Percentiles rank a stretch among this genome's conserved stretches.
phyloP scores from a whole-genome alignment of 2,797 vertebrate genomes.

The Perodicticus potto region DNA sequence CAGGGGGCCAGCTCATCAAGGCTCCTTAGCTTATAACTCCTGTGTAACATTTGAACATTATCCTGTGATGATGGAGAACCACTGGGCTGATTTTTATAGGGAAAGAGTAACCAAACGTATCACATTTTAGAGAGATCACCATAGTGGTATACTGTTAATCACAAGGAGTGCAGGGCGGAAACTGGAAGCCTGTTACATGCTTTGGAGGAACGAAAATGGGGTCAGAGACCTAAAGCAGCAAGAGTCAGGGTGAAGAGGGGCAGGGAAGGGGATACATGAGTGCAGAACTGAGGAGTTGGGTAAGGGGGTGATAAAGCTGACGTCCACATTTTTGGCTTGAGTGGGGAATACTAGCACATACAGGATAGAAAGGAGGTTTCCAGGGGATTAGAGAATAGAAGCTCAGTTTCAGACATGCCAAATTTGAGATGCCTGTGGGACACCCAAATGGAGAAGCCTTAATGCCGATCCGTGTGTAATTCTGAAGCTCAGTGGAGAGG shows the following conservation, averaged over 20 bases:
- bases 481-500: neutral
- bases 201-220: neutral
- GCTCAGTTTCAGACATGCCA: neutral
- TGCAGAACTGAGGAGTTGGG: neutral
- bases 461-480: neutral
- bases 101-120: neutral
- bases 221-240: neutral
- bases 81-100: neutral
- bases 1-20: neutral
- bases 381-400: neutral
- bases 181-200: neutral
- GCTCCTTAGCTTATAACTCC: neutral
- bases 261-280: neutral
- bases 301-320: neutral
- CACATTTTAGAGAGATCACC: neutral
- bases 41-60: neutral
- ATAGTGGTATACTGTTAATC: neutral
- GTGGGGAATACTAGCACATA: neutral
- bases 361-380: neutral
- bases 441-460: neutral
- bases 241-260: neutral
- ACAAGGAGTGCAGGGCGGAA: neutral
- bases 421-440: slow-evolving; percentile 9
- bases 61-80: neutral
- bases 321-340: neutral